A percentile compares a stretch with the other conserved stretches of the same genome.
Evolutionary conservation across 2,888 invertebrate species (phyloP).

Genomic region (Taenaris catops): DNA sequence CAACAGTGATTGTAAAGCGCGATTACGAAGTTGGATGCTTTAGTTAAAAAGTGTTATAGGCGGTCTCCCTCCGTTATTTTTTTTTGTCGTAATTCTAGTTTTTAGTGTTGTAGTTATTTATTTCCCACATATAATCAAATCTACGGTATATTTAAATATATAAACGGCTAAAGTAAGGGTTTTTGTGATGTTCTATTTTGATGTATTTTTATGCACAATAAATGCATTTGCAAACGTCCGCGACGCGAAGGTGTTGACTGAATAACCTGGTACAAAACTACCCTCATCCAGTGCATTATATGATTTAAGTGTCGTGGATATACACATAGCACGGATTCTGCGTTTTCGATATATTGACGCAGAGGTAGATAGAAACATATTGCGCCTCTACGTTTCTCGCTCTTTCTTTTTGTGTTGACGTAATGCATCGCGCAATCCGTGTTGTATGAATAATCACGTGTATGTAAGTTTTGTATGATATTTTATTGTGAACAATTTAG

Average conservation of each 20-base stretch:
- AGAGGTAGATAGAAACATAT: background rate
- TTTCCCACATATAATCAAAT: constrained; percentile 45
- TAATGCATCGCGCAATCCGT: constrained; percentile 7
- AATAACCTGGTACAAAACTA: constrained; percentile 65
- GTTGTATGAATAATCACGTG: constrained; percentile 23
- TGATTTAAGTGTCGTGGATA: constrained; percentile 46
- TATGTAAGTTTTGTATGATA: constrained; percentile 68
- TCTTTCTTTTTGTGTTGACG: background rate
- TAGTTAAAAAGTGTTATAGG: constrained; percentile 23
- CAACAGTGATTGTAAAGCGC: constrained; percentile 6
- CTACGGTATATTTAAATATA: constrained; percentile 25
- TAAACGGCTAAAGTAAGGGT: constrained; percentile 17
- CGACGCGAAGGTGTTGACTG: constrained; percentile 45
- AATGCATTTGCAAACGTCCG: constrained; percentile 56
- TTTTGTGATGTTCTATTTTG: constrained; percentile 44
- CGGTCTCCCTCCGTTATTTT: constrained; percentile 58
- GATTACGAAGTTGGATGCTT: constrained; percentile 17
- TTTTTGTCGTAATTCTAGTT: constrained; percentile 46
- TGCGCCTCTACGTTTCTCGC: background rate
- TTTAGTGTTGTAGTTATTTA: constrained; percentile 53
- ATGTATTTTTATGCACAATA: constrained; percentile 53
- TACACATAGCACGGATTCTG: constrained; percentile 9
- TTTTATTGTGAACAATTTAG: constrained; percentile 49
- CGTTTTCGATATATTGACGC: background rate
- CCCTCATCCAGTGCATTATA: constrained; percentile 69